Evolutionary conservation across 2,113 vertebrate species (phyloP), one percentile per base, ranked within the genome.

Genomic region (Corydoras maculifer): DNA sequence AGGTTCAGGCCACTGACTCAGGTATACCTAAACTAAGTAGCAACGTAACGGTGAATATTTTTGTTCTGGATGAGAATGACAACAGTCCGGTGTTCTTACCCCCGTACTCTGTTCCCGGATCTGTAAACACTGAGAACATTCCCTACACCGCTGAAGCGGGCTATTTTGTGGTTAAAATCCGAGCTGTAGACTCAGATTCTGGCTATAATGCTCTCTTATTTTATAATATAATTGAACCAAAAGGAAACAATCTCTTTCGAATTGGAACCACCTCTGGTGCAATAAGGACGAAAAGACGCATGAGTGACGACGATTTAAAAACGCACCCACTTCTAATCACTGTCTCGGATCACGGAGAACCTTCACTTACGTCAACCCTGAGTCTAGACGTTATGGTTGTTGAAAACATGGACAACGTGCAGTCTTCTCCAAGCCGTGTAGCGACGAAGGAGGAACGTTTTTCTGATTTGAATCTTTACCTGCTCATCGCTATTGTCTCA

Each of bases 321-420:
- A 89, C 84, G 68, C 88, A 92, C 65, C 89, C 83, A 29, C 83
- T 92, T 59, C 81, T 91, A 0, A 72, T 92, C 4, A 74, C 88
- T 68, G 89, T 92, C 68, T 85, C 1, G 62, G 92, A 92, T 76
- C 87, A 83, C 0, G 90, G 91, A 62, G 85, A 93, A 0, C 88
- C 89, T 0, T 76, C 91, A 0, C 89, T 91, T 1, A 91, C 90
- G 49, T 84, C 90, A 9, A 89, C 87, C 0, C 75, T 90, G 10
- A 84, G 85, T 0, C 62, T 92, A 73, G 86, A 85, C 15, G 77
- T 93, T 62, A 77, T 89, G 51, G 78, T 92, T 79, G 84, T 85
- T 31, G 77, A 78, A 50, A 68, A 55, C 55, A 32, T 64, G 31
- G 72, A 72, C 54, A 85, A 83, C 43, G 78, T 81, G 0, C 79